Evolutionary conservation across 2,797 vertebrate genomes (phyloP).

Genomic region (Tangara arthus): DNA sequence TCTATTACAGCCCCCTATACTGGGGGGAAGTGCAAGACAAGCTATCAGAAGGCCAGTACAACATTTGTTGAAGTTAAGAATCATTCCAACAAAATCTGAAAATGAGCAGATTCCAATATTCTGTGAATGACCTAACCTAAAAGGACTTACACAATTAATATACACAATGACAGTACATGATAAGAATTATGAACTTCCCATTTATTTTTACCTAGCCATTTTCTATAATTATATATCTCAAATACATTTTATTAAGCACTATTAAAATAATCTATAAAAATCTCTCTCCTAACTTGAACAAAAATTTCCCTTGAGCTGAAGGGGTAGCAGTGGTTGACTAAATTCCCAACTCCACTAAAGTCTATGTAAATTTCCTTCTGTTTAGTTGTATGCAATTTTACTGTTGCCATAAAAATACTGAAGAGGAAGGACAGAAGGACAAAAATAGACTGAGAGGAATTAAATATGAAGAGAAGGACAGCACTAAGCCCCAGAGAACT

Average conservation of each 20-base stretch:
- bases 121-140: neutral
- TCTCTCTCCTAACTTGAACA: neutral
- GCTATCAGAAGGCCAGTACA: neutral
- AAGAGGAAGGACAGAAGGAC: neutral
- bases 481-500: neutral
- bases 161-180: neutral
- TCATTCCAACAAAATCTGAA: neutral
- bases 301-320: neutral
- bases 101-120: neutral
- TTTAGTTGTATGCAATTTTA: neutral
- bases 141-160: neutral
- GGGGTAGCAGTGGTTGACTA: neutral
- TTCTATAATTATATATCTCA: neutral
- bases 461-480: neutral
- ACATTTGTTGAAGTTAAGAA: neutral
- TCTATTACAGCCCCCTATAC: neutral
- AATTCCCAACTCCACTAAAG: neutral
- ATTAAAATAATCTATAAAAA: neutral
- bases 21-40: neutral
- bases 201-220: neutral
- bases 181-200: neutral
- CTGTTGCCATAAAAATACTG: neutral
- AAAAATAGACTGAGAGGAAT: neutral
- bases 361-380: neutral
- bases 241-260: neutral